phyloP scores from a whole-genome alignment of 2,797 vertebrate species.

The Taenioides sp. region DNA sequence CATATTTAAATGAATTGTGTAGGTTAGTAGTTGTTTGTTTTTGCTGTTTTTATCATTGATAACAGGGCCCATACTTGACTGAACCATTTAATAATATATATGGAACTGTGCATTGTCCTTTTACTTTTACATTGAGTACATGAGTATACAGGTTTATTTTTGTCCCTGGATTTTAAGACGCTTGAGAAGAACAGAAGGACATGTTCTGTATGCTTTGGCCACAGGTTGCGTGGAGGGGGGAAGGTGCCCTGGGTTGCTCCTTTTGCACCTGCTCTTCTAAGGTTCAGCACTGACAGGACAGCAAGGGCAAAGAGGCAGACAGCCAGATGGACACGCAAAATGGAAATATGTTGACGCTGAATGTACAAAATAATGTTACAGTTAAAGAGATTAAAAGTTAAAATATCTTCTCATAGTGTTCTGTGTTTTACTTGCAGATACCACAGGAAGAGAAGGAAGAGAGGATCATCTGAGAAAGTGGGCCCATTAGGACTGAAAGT shows the following conservation, averaged over 20 bases:
- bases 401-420: not conserved
- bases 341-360: not conserved
- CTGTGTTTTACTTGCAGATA: not conserved
- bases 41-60: no score
- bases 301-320: constrained; percentile 32
- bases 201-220: constrained; percentile 69
- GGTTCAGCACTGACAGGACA: constrained; percentile 35
- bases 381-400: not conserved
- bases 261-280: constrained; percentile 73
- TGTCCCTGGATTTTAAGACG: constrained; percentile 54
- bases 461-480: not conserved
- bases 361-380: not conserved
- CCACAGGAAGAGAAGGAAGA: not conserved
- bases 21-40: no score
- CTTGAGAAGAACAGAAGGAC: constrained; percentile 66
- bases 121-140: constrained; percentile 40
- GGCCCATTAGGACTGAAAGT: not conserved
- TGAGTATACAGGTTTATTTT: constrained; percentile 58
- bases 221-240: constrained; percentile 54
- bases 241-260: constrained; percentile 37
- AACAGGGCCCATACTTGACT: no score
- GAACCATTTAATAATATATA: not conserved
- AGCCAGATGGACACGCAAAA: constrained; percentile 19
- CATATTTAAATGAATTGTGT: no score
- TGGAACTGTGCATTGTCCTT: constrained; percentile 15